Base-by-base conservation (phyloP, 2,797 vertebrate species). In the Acanthornis magna region DNA sequence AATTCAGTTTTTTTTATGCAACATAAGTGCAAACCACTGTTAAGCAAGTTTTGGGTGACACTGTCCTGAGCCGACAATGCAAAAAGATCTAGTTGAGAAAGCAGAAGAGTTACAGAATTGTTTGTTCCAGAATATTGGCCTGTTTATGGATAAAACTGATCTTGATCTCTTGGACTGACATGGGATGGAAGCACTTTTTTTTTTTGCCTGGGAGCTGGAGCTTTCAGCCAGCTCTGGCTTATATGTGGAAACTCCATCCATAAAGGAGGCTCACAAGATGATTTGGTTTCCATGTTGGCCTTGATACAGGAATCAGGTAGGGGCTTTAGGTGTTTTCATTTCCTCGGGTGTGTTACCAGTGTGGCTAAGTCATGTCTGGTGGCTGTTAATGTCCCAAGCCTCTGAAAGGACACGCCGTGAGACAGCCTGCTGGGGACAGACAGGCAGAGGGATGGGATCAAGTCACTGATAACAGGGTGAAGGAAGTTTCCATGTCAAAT, bases 401-500 rank as follows among this genome's bases (percentile, higher is more conserved):
- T 66, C 50, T 11, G 18, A 0, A 15, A 1, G 23, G 60, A 22
- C 32, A 86, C 15, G 40, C 48, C 4, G 1, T 13, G 66, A 30
- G 79, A 47, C 50, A 77, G 85, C 71, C 60, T 36, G 89, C 66
- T 23, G 20, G 88, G 80, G 62, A 29, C 43, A 63, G 70, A 16
- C 79, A 19, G 80, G 50, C 48, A 66, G 26, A 71, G 84, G 13
- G 71, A 27, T 2, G 6, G 65, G 29, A 79, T 43, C 57, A 5
- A 20, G 50, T 8, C 54, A 17, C 5, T 61, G 81, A 45, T 8
- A 48, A 36, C 57, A 88, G 65, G 47, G 55, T 86, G 79, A 54
- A 89, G 87, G 91, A 95, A 90, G 82, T 94, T 72, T 85, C 78
- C 81, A 58, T 34, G 74, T 82, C 86, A 85, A 38, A 55, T 22